These are phyloP conservation scores for Ctenomys sociabilis DNA, from an alignment of 2,113 vertebrate species.

Conservation along the genomic window DNA sequence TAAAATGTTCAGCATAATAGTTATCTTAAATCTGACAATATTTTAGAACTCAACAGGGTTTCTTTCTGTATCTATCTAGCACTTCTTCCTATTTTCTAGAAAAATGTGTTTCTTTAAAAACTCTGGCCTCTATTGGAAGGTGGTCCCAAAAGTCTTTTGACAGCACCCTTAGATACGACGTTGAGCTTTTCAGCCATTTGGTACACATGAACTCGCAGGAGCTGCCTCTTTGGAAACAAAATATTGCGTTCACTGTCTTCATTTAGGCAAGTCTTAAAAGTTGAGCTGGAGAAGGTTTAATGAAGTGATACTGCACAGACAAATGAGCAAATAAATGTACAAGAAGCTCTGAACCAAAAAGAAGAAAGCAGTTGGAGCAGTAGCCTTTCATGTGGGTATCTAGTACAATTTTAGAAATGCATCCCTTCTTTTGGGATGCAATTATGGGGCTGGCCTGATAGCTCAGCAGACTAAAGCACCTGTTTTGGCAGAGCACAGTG, in stretches of 20 bases:
- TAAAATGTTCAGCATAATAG: not conserved
- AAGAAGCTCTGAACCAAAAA: not conserved
- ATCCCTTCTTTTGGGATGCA: not conserved
- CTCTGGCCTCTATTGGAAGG: slow-evolving; percentile 22
- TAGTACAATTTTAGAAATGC: not conserved
- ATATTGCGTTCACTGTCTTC: not conserved
- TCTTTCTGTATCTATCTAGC: slow-evolving; percentile 29
- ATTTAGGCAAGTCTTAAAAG: not conserved
- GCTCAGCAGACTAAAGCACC: no score
- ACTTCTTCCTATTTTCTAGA: slow-evolving; percentile 16
- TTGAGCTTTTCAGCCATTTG: not conserved
- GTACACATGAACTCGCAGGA: not conserved
- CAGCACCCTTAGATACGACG: not conserved
- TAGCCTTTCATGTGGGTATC: not conserved
- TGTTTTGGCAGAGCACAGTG: no score
- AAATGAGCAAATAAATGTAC: not conserved
- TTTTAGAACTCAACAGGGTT: slow-evolving; percentile 25
- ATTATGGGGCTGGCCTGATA: not conserved
- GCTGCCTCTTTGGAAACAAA: not conserved
- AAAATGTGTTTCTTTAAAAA: slow-evolving; percentile 57
- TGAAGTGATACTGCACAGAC: not conserved
- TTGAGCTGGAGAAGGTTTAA: not conserved
- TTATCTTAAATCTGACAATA: slow-evolving; percentile 27
- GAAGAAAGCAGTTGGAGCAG: not conserved
- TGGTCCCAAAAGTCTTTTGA: not conserved